phyloP scores from a whole-genome alignment of 2,113 vertebrate genomes.

The Cinclus cinclus region DNA sequence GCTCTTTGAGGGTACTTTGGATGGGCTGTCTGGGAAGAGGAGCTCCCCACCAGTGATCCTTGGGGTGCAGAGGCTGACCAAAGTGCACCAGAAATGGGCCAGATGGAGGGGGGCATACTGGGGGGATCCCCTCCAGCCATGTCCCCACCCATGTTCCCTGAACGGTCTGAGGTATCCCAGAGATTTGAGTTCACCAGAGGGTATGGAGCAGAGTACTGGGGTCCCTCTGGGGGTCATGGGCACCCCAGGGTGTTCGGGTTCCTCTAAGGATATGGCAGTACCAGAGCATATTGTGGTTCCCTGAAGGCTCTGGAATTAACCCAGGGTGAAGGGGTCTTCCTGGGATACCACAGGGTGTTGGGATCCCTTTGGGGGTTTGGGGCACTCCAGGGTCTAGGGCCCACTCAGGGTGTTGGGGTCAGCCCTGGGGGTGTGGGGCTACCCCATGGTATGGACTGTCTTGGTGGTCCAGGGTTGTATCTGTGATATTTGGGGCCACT shows the following conservation, averaged over 20 bases:
- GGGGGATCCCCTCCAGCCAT: neutral
- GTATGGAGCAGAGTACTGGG: neutral
- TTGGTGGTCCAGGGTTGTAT: neutral
- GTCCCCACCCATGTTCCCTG: too few species aligned
- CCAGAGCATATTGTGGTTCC: neutral
- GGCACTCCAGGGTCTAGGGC: neutral
- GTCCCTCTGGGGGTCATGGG: neutral
- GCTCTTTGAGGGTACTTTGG: neutral
- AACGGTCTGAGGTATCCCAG: neutral
- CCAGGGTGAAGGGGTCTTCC: too few species aligned
- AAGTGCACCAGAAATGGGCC: neutral
- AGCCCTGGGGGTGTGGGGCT: too few species aligned
- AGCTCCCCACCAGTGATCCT: neutral
- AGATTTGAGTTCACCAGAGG: too few species aligned
- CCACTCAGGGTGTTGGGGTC: neutral
- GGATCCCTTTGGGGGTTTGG: neutral
- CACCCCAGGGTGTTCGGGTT: neutral
- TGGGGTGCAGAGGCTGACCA: neutral
- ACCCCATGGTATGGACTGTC: neutral
- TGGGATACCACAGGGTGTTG: neutral
- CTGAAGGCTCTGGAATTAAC: neutral
- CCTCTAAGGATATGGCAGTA: neutral
- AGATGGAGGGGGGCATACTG: neutral
- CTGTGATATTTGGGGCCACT: neutral
- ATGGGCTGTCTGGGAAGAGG: too few species aligned